Evolutionary conservation across 1,140 invertebrate species (phyloP).

Genomic region (Sesamia nonagrioides): DNA sequence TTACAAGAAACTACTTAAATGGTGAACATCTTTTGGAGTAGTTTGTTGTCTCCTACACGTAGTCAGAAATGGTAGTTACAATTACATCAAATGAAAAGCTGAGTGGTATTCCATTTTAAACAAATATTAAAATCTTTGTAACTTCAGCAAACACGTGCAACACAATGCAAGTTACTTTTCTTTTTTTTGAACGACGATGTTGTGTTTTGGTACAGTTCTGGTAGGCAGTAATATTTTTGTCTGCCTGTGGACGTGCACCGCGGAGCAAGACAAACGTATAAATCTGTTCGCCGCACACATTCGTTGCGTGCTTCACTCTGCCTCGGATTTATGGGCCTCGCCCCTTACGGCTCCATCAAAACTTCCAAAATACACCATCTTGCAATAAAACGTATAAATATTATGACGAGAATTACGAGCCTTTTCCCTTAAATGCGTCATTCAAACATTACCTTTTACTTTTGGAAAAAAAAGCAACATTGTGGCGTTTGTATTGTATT

Average conservation of each 20-base stretch:
- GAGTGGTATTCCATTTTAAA: neutral
- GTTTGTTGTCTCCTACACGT: too few relatives aligned
- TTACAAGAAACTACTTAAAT: too few relatives aligned
- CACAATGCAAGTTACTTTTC: neutral
- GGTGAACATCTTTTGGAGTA: too few relatives aligned
- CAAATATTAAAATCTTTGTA: neutral
- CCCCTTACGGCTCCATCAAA: slow-evolving; percentile 62
- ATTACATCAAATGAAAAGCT: too few relatives aligned
- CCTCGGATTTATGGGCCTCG: slow-evolving; percentile 61
- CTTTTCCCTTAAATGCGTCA: slow-evolving; percentile 14
- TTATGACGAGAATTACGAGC: slow-evolving; percentile 40
- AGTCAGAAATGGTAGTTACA: too few relatives aligned
- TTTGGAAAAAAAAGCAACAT: neutral
- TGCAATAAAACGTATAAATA: slow-evolving; percentile 52
- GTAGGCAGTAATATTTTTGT: slow-evolving; percentile 62
- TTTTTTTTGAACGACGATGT: neutral
- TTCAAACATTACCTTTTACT: slow-evolving; percentile 15
- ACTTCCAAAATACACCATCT: slow-evolving; percentile 54
- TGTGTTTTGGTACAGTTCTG: neutral
- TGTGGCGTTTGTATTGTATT: neutral
- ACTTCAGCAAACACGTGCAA: neutral
- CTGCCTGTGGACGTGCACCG: slow-evolving; percentile 55
- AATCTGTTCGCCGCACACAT: slow-evolving; percentile 65
- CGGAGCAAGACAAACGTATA: slow-evolving; percentile 62
- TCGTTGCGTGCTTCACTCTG: slow-evolving; percentile 62